Percentiles rank a stretch among this genome's conserved stretches.
These are phyloP conservation scores for Microctonus aethiopoides DNA, from an alignment of 2,888 invertebrate species.

Conservation along the genomic window DNA sequence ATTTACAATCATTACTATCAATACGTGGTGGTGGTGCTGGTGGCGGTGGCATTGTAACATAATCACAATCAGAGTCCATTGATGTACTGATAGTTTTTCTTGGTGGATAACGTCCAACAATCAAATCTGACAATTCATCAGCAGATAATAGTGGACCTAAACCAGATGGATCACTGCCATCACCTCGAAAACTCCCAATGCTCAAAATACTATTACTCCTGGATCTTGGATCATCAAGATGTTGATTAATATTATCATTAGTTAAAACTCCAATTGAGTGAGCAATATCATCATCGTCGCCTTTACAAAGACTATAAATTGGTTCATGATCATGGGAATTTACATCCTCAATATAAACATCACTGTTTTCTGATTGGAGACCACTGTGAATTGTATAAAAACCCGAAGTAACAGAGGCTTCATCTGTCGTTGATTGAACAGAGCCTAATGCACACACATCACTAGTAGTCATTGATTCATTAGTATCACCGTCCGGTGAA, in stretches of 20 bases:
- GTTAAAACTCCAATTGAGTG: conserved; percentile 33
- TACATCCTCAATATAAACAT: conserved; percentile 60
- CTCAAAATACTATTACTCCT: conserved; percentile 82
- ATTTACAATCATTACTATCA: conserved; percentile 70
- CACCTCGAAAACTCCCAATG: conserved; percentile 85
- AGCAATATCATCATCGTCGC: conserved; percentile 54
- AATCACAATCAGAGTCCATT: conserved; percentile 89
- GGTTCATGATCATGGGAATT: conserved; percentile 58
- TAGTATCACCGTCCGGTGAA: conserved; percentile 55
- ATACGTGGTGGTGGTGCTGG: conserved; percentile 76
- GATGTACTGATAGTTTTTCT: conserved; percentile 85
- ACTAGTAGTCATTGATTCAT: conserved; percentile 58
- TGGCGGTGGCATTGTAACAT: conserved; percentile 79
- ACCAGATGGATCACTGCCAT: conserved; percentile 89
- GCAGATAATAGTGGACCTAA: conserved; percentile 82
- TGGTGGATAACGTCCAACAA: conserved; percentile 83
- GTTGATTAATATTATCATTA: conserved; percentile 43
- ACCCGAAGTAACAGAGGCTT: conserved; percentile 64
- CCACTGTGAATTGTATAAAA: conserved; percentile 65
- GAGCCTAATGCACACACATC: conserved; percentile 61
- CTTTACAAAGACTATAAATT: conserved; percentile 62
- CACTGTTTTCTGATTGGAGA: conserved; percentile 62
- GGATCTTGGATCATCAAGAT: conserved; percentile 54
- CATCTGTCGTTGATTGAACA: conserved; percentile 64
- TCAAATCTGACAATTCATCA: conserved; percentile 84